Conservation (phyloP, 2,888 invertebrate species). For the Carterocephalus palaemon region DNA sequence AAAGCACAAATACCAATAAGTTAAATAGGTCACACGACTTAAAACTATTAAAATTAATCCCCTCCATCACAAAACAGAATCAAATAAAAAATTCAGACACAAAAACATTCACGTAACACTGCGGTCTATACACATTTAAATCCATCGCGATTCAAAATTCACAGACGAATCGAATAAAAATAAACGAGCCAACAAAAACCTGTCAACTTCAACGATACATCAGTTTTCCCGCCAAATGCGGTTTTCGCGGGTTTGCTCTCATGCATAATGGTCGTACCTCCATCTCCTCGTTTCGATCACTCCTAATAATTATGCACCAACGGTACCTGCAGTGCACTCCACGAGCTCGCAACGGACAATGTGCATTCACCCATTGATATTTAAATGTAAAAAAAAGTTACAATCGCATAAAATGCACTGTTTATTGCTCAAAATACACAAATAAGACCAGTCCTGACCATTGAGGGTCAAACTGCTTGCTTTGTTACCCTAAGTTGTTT, state of each 20-base stretch:
- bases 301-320: constrained; percentile 73
- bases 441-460: constrained; percentile 65
- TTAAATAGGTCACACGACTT: constrained; percentile 19
- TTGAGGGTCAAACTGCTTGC: constrained; percentile 72
- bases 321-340: constrained; percentile 70
- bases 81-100: background rate
- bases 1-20: constrained; percentile 27
- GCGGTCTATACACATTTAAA: background rate
- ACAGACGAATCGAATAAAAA: constrained; percentile 2
- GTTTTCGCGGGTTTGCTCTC: constrained; percentile 57
- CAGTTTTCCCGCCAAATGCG: constrained; percentile 62
- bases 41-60: constrained; percentile 8
- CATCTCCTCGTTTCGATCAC: constrained; percentile 60
- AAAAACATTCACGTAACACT: background rate
- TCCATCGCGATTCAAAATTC: background rate
- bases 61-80: background rate
- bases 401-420: constrained; percentile 77
- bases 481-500: constrained; percentile 72
- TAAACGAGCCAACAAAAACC: constrained; percentile 41
- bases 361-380: constrained; percentile 71
- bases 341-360: constrained; percentile 79
- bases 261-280: constrained; percentile 47
- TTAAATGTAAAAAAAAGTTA: constrained; percentile 59
- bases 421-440: constrained; percentile 79
- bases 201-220: constrained; percentile 46